Evolutionary conservation across 2,888 invertebrate genomes (phyloP), one percentile per base, ranked within the genome.

Genomic region (Limnephilus rhombicus): DNA sequence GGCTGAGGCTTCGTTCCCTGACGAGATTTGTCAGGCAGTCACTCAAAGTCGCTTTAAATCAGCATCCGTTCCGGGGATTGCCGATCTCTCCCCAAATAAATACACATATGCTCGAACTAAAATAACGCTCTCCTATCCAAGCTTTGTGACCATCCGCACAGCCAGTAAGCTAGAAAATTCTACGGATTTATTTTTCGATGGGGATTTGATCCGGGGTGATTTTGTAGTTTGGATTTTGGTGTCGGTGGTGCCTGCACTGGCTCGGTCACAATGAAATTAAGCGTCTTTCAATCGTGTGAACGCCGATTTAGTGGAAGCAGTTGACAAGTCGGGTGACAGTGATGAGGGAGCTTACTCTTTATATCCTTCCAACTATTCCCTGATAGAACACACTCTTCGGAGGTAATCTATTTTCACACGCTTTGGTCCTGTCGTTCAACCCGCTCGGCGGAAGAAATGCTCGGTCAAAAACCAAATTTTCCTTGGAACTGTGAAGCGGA

Each of bases 11-110:
- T 18, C 53, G 81, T 68, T 41, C 53, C 83, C 91, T 86, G 86
- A 92, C 90, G 29, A 91, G 68, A 92, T 92, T 92, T 91, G 92
- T 90, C 90, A 86, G 81, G n/a, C 91, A 91, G 92, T 92, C 91
- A 92, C 49, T 92, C 92, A 91, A 89, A 86, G 92, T 92, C 92
- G 90, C 24, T 92, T 92, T 34, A 82, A 85, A 86, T 91, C 89
- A 45, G 85, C 81, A 90, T 88, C 88, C 80, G 88, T 88, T 88
- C 88, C 88, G 80, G 88, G 80, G 88, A 88, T 88, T 53, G 37
- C 68, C 88, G 68, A 88, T 18, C 80, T 37, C 88, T 88, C 88
- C 37, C 68, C 80, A 88, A 53, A 68, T 88, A 88, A 88, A 88
- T 34, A 34, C 88, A 88, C 80, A 88, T 68, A 80, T 12, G 88